Evolutionary conservation across 2,888 invertebrate species (phyloP), one percentile per base, ranked within the genome.

Genomic region (Lepidocyrtoides sp.): DNA sequence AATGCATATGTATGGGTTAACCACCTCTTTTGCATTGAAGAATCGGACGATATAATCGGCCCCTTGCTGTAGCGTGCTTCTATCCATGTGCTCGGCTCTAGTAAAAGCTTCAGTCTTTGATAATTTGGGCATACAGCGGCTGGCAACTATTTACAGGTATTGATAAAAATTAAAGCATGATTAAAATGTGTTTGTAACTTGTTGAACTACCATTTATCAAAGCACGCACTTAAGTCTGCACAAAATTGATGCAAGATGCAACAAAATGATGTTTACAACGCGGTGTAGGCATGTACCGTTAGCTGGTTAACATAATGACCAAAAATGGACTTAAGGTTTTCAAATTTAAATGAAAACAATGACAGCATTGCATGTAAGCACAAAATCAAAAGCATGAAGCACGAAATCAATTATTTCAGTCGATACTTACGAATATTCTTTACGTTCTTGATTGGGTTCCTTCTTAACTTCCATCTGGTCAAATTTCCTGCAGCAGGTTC

Each of bases 111-210:
- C 94, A 4, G 84, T 63, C 83, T 94, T 94, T 57, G 94, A 93
- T 29, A 94, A 83, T 5, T 92, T 94, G 12, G 96, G 96, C 90
- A 97, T 95, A 93, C 97, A 97, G 89, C 96, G 95, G 63, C 96
- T 95, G 77, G 96, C 95, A 93, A 96, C 96, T 96, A 95, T 8
- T n/a, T n/a, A n/a, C n/a, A n/a, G n/a, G n/a, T n/a, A n/a, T n/a
- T n/a, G n/a, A 44, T 41, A n/a, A 72, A 72, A 1, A 20, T 12
- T 54, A 26, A 17, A n/a, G 4, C n/a, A n/a, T n/a, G n/a, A n/a
- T n/a, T n/a, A n/a, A n/a, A n/a, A n/a, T n/a, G n/a, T n/a, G n/a
- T n/a, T n/a, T n/a, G n/a, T n/a, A n/a, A n/a, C n/a, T n/a, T n/a
- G n/a, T n/a, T n/a, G n/a, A n/a, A n/a, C n/a, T n/a, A n/a, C n/a